A percentile compares a stretch with the other conserved stretches of the same genome.
Evolutionary conservation across 2,113 vertebrate species (phyloP).

Genomic region (Nettapus auritus): DNA sequence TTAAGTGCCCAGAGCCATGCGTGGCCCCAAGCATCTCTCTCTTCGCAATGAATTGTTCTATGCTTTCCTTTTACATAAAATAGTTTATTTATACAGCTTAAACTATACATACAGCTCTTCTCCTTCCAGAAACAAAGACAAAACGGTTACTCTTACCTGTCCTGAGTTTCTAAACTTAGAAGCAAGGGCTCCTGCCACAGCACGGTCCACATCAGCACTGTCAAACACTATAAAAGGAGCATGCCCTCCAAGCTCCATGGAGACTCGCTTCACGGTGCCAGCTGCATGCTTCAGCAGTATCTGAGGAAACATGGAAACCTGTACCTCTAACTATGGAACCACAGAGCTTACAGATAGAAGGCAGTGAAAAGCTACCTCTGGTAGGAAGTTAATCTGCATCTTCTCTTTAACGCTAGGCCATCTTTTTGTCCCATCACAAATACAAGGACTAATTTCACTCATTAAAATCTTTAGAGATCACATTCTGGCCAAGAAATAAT

Average conservation of each 20-base stretch:
- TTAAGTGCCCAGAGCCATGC: background rate
- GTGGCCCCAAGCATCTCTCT: background rate
- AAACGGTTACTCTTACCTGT: conserved; percentile 80
- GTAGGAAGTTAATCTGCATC: background rate
- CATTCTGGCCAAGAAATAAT: background rate
- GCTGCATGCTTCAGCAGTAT: conserved; percentile 86
- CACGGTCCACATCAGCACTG: conserved; percentile 86
- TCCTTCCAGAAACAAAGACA: background rate
- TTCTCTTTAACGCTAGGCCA: background rate
- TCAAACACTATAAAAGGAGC: conserved; percentile 98
- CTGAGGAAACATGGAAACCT: conserved; percentile 69
- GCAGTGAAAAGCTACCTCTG: background rate
- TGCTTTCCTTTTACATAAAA: background rate
- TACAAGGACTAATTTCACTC: background rate
- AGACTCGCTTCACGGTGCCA: conserved; percentile 90
- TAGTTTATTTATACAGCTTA: background rate
- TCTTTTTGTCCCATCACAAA: background rate
- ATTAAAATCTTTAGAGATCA: background rate
- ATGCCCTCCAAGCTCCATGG: conserved; percentile 96
- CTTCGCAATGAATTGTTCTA: background rate
- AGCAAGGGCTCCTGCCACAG: conserved; percentile 88
- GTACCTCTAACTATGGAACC: background rate
- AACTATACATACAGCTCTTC: background rate
- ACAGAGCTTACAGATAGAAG: background rate
- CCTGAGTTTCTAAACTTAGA: conserved; percentile 96